phyloP scores from a whole-genome alignment of 1,140 invertebrate species.

The Sitobion miscanthi region DNA sequence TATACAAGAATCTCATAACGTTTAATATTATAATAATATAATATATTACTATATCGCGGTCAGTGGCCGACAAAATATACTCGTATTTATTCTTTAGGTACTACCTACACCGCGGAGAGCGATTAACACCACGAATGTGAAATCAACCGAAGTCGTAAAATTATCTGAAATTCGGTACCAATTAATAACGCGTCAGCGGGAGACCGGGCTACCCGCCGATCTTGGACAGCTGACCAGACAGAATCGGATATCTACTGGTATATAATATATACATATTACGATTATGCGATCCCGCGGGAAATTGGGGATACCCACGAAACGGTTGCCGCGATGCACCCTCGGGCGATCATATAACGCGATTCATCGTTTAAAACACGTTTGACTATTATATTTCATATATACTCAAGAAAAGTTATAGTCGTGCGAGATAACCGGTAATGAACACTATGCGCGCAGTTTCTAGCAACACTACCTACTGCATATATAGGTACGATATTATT shows the following conservation, averaged over 20 bases:
- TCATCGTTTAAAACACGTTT: conserved; percentile 34
- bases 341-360: background rate
- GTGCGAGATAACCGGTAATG: conserved; percentile 32
- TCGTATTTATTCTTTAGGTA: too few relatives aligned
- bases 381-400: background rate
- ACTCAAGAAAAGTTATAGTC: conserved; percentile 21
- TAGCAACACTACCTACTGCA: background rate
- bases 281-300: background rate
- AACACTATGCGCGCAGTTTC: background rate
- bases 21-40: background rate
- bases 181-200: background rate
- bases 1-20: background rate
- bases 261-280: background rate
- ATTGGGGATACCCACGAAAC: background rate
- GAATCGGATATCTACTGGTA: background rate
- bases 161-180: background rate
- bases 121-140: background rate
- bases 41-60: background rate
- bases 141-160: background rate
- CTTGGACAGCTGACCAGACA: background rate
- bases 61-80: background rate
- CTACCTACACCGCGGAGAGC: background rate
- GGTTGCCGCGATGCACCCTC: background rate
- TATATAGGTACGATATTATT: background rate
- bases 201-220: background rate